Evolutionary conservation across 2,888 invertebrate species (phyloP).

Genomic region (Lasioglossum oenotherae): DNA sequence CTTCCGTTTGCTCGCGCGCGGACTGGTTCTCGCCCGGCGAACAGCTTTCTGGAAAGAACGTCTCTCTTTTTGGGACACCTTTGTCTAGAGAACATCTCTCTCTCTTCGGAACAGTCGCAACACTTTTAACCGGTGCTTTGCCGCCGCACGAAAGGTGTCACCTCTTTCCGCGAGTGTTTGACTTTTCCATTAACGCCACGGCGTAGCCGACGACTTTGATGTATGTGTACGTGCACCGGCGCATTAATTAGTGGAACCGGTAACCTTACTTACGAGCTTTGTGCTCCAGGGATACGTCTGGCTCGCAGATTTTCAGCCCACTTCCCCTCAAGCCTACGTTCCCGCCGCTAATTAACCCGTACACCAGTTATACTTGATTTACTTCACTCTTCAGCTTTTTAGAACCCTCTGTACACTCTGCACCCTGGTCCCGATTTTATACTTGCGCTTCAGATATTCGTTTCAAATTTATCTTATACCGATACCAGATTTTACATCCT

Average conservation of each 20-base stretch:
- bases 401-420: not conserved
- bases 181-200: constrained; percentile 68
- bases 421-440: not conserved
- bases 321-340: not conserved
- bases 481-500: not conserved
- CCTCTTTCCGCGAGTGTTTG: constrained; percentile 63
- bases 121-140: constrained; percentile 52
- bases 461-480: no score
- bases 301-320: constrained; percentile 12
- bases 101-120: constrained; percentile 35
- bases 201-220: constrained; percentile 49
- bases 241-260: constrained; percentile 60
- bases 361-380: constrained; percentile 21
- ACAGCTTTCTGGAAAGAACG: not conserved
- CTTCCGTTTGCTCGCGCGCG: constrained; percentile 27
- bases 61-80: constrained; percentile 17
- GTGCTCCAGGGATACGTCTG: not conserved
- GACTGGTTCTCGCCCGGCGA: constrained; percentile 23
- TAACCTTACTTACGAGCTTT: constrained; percentile 39
- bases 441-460: not conserved
- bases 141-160: constrained; percentile 50
- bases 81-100: constrained; percentile 39
- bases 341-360: constrained; percentile 39
- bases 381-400: not conserved
- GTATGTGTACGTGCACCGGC: constrained; percentile 17